Evolutionary conservation across 2,888 invertebrate genomes (phyloP), one percentile per base, ranked within the genome.

Genomic region (Drosophila yooni): DNA sequence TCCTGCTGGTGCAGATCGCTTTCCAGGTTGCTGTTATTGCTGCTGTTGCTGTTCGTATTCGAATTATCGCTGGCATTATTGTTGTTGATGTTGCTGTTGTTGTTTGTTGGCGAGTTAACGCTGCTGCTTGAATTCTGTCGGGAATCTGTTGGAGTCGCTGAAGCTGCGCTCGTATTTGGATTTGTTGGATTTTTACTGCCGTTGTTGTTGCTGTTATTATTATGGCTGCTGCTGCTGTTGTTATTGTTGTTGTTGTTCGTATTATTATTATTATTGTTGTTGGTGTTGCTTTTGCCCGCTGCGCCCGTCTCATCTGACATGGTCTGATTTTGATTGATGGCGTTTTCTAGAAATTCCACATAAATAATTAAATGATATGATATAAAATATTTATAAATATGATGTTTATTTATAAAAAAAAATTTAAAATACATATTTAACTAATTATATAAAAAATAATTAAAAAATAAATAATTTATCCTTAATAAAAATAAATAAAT

Each of bases 301-400:
- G 34, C 69, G 27, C 54, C 50, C 8, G 56, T 50, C 43, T 88
- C 91, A 36, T 89, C 91, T 46, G 81, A 67, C 74, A 86, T 78
- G 38, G 43, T 70, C 69, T 79, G 79, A 5, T 63, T 73, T 72
- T 79, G 76, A 52, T 74, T 77, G 33, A 21, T 67, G 58, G 66
- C 43, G 61, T 63, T 73, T 21, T 78, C 82, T 82, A 40, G 13
- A 57, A 48, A 54, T 25, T 21, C 46, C 15, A 15, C 15, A 15
- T 7, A 13, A 40, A n/a, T 11, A 40, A 40, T 21, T n/a, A n/a
- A 40, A n/a, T n/a, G n/a, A 40, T n/a, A 7, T 46, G 21, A 21
- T 6, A 43, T 3, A 21, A 21, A 43, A 33, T 33, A 33, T 33
- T 10, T 33, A 11, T 33, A 33, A 0, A 3, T 33, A 33, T 27